A percentile compares a stretch with the other conserved stretches of the same genome.
phyloP scores from a whole-genome alignment of 2,797 vertebrate genomes.

The Oreortyx pictus region DNA sequence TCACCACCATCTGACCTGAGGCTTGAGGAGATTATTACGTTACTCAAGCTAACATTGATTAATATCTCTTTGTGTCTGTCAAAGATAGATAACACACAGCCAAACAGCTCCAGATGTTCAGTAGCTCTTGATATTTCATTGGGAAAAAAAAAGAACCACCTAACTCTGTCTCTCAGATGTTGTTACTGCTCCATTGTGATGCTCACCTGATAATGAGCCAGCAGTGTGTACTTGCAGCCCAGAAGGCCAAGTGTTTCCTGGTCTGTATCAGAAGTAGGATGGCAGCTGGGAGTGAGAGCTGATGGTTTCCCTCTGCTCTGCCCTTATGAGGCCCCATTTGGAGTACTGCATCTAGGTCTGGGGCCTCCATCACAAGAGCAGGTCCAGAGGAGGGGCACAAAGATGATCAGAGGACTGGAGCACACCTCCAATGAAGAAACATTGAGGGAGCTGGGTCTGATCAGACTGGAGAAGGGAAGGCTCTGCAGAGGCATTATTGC shows the following conservation, averaged over 20 bases:
- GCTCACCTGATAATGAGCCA: not conserved
- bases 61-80: not conserved
- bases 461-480: not conserved
- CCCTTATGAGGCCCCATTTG: not conserved
- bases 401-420: not conserved
- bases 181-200: fast-evolving
- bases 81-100: not conserved
- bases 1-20: not conserved
- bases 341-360: not conserved
- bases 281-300: not conserved
- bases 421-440: not conserved
- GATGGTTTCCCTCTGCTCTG: not conserved
- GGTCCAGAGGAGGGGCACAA: not conserved
- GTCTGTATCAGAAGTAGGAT: not conserved
- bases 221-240: not conserved
- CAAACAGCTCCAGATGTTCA: not conserved
- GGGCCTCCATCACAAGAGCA: not conserved
- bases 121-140: not conserved
- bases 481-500: not conserved
- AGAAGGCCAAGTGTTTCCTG: not conserved
- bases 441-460: not conserved
- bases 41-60: not conserved
- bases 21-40: not conserved
- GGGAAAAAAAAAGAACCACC: not conserved
- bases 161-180: not conserved